phyloP scores from a whole-genome alignment of 2,797 vertebrate species.

The Strix occidentalis region DNA sequence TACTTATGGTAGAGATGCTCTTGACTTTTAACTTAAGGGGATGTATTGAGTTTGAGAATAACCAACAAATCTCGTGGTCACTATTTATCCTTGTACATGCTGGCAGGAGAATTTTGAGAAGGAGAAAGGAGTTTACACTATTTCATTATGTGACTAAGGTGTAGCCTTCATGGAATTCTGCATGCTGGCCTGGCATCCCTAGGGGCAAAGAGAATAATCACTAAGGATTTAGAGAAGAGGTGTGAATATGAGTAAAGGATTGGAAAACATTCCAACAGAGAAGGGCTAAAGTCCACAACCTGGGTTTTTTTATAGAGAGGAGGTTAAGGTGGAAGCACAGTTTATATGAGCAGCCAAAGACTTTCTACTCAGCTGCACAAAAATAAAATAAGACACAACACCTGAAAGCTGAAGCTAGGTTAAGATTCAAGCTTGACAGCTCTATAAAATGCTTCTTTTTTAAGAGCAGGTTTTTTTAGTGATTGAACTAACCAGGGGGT shows the following conservation, averaged over 20 bases:
- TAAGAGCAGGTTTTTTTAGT: not conserved
- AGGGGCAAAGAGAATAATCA: not conserved
- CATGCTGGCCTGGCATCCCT: not conserved
- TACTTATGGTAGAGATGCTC: not conserved
- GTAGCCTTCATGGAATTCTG: not conserved
- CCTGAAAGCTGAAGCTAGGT: not conserved
- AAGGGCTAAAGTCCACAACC: not conserved
- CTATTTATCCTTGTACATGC: not conserved
- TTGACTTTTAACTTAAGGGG: not conserved
- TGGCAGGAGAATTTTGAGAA: not conserved
- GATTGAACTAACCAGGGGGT: not conserved
- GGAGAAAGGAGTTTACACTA: not conserved
- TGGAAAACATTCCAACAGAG: not conserved
- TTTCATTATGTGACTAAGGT: not conserved
- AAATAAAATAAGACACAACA: not conserved
- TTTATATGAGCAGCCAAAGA: not conserved
- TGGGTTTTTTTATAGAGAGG: not conserved
- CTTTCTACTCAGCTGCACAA: not conserved
- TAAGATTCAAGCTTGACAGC: not conserved
- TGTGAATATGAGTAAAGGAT: not conserved
- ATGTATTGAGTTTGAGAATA: not conserved
- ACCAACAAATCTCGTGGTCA: not conserved
- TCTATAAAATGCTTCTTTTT: not conserved
- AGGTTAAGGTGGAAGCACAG: not conserved
- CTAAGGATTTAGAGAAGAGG: not conserved